phyloP scores from a whole-genome alignment of 2,888 invertebrate genomes.

The Drosophila cyrtoloma region DNA sequence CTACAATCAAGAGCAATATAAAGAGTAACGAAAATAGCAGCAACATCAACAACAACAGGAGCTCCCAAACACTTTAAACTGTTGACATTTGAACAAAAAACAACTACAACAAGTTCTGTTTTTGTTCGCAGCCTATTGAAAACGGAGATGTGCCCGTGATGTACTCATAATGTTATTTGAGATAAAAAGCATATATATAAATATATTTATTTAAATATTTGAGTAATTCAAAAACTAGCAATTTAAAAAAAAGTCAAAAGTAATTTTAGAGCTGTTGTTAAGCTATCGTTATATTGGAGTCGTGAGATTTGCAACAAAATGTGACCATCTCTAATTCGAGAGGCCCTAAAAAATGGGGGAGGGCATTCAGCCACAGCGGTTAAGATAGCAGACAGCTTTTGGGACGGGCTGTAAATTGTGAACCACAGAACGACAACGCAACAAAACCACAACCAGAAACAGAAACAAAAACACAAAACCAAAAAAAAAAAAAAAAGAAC shows the following conservation, averaged over 20 bases:
- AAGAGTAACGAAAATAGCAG: conserved; percentile 28
- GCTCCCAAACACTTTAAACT: conserved; percentile 17
- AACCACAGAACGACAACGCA: conserved; percentile 28
- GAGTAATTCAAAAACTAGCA: neutral
- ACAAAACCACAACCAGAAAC: conserved; percentile 16
- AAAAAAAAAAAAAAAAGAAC: conserved; percentile 20
- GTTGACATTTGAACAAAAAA: conserved; percentile 40
- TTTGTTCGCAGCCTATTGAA: conserved; percentile 2
- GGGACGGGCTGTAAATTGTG: neutral
- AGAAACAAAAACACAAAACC: conserved; percentile 10
- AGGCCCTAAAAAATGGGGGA: conserved; percentile 4
- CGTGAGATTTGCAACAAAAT: conserved; percentile 8
- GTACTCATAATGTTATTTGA: neutral
- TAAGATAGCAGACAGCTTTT: neutral
- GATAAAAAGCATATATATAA: neutral
- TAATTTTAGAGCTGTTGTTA: neutral
- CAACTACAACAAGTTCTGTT: conserved; percentile 4
- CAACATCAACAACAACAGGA: conserved; percentile 16
- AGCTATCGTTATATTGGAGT: neutral
- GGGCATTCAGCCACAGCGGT: conserved; percentile 4
- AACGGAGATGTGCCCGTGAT: conserved; percentile 24
- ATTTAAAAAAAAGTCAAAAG: accelerated
- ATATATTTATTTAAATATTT: neutral
- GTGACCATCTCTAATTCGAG: conserved; percentile 27
- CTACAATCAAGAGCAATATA: conserved; percentile 21